Evolutionary conservation across 2,113 vertebrate species (phyloP), one percentile per base, ranked within the genome.

Genomic region (Rhabdomys dilectus): DNA sequence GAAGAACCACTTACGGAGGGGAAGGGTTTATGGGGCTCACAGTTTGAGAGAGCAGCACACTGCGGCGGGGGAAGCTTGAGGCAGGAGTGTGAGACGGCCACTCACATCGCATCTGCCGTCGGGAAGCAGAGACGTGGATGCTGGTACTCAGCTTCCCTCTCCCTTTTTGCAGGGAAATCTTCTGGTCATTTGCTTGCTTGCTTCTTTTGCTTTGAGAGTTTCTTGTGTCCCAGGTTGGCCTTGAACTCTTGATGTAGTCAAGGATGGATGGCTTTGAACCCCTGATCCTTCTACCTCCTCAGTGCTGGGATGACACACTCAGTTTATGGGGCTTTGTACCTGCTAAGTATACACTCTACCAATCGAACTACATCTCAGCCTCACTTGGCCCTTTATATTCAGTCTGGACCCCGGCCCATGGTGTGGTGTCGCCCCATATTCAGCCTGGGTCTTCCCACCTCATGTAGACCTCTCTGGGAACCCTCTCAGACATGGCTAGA

Each of bases 231-330:
- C n/a, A 19, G n/a, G 58, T 31, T 64, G 26, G n/a, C 58, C 58
- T 42, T 64, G 81, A 85, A 64, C 58, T 62, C 58, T 85, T 85
- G 81, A 10, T 5, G 24, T 45, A 85, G 58, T 7, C 81, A 31
- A 84, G 81, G 81, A 42, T 62, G 81, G 81, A 42, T 62, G n/a
- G 60, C 56, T 84, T 84, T 62, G 81, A 84, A 42, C 81, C 7
- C 29, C 56, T 82, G 80, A 16, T 84, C 56, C 24, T n/a, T n/a
- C n/a, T 60, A 60, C 36, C 36, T 60, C 36, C 80, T 60, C 56
- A 39, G 80, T 60, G 21, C 24, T 62, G 24, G 36, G n/a, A 42
- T 39, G 17, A 42, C 34, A 82, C 53, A 72, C 36, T 72, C 7
- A 60, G 56, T 26, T 82, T 60, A 26, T 6, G 3, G 13, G n/a